Conservation (phyloP, 2,113 vertebrate species). For the Canis aureus region DNA sequence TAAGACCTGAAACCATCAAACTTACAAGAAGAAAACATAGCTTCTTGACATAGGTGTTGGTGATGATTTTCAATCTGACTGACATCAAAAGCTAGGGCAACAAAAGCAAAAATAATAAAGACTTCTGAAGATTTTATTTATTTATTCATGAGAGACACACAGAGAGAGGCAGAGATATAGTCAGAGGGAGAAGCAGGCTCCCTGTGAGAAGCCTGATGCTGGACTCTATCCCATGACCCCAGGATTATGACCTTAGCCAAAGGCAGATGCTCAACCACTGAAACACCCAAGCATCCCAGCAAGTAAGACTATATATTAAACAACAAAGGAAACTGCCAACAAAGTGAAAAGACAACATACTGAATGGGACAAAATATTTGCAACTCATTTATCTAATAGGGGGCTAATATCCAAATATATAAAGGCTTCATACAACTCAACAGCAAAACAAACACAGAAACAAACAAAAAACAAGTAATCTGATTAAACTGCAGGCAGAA, state of each 20-base stretch:
- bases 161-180: no score
- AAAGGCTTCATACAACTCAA: neutral
- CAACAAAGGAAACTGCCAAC: neutral
- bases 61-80: neutral
- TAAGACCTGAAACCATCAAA: neutral
- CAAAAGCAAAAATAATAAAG: neutral
- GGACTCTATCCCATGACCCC: no score
- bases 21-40: neutral
- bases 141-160: no score
- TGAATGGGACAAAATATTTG: neutral
- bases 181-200: no score
- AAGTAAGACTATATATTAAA: neutral
- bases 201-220: no score
- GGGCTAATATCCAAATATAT: neutral
- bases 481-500: neutral
- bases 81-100: neutral
- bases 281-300: no score
- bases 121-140: no score
- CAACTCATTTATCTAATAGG: neutral
- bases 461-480: neutral
- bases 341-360: neutral
- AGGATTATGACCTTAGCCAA: no score
- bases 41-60: neutral
- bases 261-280: no score
- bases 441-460: neutral